Conservation (phyloP, 2,888 invertebrate species). For the Conomelus anceps region DNA sequence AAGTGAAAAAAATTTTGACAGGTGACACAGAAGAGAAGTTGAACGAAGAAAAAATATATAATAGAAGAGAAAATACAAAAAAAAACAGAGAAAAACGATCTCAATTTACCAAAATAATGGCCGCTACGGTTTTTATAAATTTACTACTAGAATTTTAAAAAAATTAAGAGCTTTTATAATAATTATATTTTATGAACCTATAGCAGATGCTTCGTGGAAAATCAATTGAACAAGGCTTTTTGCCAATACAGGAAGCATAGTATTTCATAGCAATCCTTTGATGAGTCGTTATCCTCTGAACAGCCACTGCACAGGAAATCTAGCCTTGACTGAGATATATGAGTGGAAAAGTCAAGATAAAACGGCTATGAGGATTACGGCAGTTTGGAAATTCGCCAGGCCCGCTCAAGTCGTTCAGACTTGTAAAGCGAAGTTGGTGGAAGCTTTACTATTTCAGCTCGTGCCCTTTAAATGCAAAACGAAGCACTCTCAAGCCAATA, state of each 20-base stretch:
- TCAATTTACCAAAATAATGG: too few relatives aligned
- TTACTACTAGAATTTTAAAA: too few relatives aligned
- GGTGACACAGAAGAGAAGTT: too few relatives aligned
- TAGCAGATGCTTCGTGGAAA: too few relatives aligned
- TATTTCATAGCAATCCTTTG: neutral
- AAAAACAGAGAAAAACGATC: too few relatives aligned
- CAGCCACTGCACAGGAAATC: neutral
- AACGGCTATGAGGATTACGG: neutral
- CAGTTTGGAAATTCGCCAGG: neutral
- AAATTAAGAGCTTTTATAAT: too few relatives aligned
- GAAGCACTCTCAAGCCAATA: neutral
- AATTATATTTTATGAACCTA: too few relatives aligned
- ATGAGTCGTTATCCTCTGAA: neutral
- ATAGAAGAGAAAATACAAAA: too few relatives aligned
- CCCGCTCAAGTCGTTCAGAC: neutral
- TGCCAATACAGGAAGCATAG: neutral
- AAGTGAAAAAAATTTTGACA: too few relatives aligned
- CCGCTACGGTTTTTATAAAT: too few relatives aligned
- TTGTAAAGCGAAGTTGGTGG: neutral
- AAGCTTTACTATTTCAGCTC: neutral
- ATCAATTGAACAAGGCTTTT: neutral
- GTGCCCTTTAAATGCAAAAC: neutral
- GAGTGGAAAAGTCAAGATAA: neutral
- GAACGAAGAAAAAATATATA: too few relatives aligned
- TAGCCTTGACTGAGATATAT: neutral